phyloP scores from a whole-genome alignment of 2,888 invertebrate genomes.

The Lasioglossum zephyrum region DNA sequence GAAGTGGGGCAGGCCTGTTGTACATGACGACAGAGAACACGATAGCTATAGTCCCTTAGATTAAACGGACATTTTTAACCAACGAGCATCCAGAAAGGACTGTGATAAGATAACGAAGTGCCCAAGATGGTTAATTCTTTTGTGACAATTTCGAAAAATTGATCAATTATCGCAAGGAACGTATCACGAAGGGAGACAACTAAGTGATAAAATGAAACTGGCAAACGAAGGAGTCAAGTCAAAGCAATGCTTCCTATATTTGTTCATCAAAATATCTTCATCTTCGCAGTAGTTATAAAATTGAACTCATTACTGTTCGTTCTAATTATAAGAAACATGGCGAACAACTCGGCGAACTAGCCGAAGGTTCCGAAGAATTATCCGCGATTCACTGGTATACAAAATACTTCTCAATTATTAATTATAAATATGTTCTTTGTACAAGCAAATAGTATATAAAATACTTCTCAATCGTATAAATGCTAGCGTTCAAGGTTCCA shows the following conservation, averaged over 20 bases:
- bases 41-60: neutral
- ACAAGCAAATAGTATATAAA: constrained; percentile 56
- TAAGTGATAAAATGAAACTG: neutral
- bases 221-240: neutral
- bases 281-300: neutral
- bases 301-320: neutral
- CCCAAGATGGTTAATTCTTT: no score
- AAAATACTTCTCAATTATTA: constrained; percentile 53
- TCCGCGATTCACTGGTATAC: constrained; percentile 46
- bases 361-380: constrained; percentile 13
- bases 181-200: neutral
- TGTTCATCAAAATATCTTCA: neutral
- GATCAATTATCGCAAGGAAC: neutral
- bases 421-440: constrained; percentile 20
- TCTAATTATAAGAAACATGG: neutral
- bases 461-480: constrained; percentile 41
- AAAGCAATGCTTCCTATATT: neutral
- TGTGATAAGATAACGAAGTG: neutral
- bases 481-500: constrained; percentile 21
- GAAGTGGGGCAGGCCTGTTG: no score
- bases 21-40: no score
- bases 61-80: neutral
- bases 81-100: neutral
- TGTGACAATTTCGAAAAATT: neutral
- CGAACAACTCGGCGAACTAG: constrained; percentile 13